Conservation (phyloP, 2,113 vertebrate species). For the Calidris pugnax region DNA sequence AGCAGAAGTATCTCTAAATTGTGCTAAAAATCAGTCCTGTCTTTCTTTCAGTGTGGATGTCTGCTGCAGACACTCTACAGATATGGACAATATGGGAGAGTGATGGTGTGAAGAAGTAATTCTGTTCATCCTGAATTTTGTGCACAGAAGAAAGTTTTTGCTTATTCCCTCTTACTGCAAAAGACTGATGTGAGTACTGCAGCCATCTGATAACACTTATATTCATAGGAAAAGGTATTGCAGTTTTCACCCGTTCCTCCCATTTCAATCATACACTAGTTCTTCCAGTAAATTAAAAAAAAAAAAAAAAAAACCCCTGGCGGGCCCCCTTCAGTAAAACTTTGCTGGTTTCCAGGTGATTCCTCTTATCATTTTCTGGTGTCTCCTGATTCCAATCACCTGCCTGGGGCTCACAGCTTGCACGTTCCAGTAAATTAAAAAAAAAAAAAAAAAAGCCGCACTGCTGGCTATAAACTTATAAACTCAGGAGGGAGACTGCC, state of each 20-base stretch:
- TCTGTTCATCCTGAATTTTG: not conserved
- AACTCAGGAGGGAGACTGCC: not conserved
- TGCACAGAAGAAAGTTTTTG: not conserved
- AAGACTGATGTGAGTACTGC: not conserved
- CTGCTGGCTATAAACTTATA: not conserved
- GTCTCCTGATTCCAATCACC: not conserved
- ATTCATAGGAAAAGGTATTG: conserved; percentile 28
- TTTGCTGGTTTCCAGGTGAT: not conserved
- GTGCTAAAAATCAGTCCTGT: not conserved
- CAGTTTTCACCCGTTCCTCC: not conserved
- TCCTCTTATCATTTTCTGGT: not conserved
- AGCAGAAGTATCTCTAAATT: not conserved
- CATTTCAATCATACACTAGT: conserved; percentile 17
- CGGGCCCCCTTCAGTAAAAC: not conserved
- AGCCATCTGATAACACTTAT: conserved; percentile 30
- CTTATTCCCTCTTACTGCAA: not conserved
- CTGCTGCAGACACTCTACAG: not conserved
- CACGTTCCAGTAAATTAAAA: too few species aligned
- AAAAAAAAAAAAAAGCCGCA: not conserved
- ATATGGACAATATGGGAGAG: not conserved
- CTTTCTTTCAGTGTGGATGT: not conserved
- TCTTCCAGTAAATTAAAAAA: conserved; percentile 5
- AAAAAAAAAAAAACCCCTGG: not conserved
- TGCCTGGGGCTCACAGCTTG: not conserved
- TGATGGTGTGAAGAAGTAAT: not conserved